phyloP scores from a whole-genome alignment of 2,888 invertebrate genomes.

The Zonitis immaculata region DNA sequence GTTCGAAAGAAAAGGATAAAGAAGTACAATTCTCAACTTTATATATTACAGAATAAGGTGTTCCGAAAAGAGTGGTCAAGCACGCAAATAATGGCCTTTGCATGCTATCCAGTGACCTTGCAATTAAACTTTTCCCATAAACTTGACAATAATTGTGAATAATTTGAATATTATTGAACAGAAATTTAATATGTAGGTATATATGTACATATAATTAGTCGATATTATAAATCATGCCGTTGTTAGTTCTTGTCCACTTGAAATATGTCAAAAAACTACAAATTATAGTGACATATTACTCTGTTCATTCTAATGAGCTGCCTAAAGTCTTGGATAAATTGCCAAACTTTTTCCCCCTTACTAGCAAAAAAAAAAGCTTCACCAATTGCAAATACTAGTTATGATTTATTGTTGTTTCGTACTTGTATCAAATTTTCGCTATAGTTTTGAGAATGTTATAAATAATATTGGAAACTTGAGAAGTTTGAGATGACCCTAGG shows the following conservation, averaged over 20 bases:
- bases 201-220: not conserved
- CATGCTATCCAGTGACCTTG: constrained; percentile 9
- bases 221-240: too few relatives aligned
- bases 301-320: constrained; percentile 1
- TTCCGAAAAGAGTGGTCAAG: constrained; percentile 2
- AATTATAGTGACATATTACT: too few relatives aligned
- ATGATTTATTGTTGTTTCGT: constrained; percentile 10
- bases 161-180: not conserved
- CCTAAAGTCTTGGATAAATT: constrained; percentile 16
- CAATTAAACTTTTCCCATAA: constrained; percentile 2
- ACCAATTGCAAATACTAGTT: constrained; percentile 2
- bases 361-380: not conserved
- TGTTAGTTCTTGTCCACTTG: too few relatives aligned
- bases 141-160: not conserved
- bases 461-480: not conserved
- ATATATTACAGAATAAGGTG: constrained; percentile 2
- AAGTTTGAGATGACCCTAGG: not conserved
- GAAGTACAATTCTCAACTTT: not conserved
- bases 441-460: constrained; percentile 1
- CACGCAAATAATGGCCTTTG: constrained; percentile 16
- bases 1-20: constrained; percentile 3
- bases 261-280: not conserved
- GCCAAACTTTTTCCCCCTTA: constrained; percentile 14
- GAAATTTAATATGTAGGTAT: too few relatives aligned
- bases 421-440: not conserved